A percentile compares a stretch with the other conserved stretches of the same genome.
Evolutionary conservation across 2,113 vertebrate species (phyloP).

Genomic region (Lota lota): DNA sequence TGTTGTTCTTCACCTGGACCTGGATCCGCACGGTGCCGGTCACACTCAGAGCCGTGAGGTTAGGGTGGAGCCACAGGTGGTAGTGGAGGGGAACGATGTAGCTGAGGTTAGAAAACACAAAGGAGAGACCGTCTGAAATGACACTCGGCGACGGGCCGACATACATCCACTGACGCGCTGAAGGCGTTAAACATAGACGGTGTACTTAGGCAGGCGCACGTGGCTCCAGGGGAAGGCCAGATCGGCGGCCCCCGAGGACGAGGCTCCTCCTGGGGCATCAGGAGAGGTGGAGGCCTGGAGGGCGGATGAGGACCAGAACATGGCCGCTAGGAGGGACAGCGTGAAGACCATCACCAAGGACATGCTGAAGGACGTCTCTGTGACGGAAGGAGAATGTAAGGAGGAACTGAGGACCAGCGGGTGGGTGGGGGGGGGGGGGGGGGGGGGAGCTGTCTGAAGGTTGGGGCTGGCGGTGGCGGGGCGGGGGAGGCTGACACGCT

Average conservation of each 20-base stretch:
- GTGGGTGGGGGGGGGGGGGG: too few species aligned
- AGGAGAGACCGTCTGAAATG: background rate
- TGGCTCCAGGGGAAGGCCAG: conserved; percentile 76
- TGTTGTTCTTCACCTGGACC: conserved; percentile 71
- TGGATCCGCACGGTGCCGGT: conserved; percentile 69
- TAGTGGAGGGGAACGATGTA: conserved; percentile 73
- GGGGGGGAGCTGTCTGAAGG: too few species aligned
- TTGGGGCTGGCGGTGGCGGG: too few species aligned
- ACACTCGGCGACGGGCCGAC: background rate
- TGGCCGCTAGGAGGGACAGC: conserved; percentile 40
- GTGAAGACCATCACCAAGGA: conserved; percentile 38
- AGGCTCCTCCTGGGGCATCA: conserved; percentile 33
- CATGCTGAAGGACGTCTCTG: conserved; percentile 36
- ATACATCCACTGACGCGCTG: background rate
- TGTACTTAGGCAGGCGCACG: conserved; percentile 69
- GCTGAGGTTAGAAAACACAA: conserved; percentile 34
- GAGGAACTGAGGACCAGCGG: too few species aligned
- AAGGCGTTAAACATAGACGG: background rate
- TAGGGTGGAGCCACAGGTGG: conserved; percentile 71
- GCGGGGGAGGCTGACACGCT: too few species aligned
- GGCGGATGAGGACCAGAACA: conserved; percentile 37
- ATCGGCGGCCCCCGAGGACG: conserved; percentile 47
- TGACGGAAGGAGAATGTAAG: too few species aligned
- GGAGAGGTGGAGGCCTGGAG: conserved; percentile 22
- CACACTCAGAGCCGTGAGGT: conserved; percentile 70